These are phyloP conservation scores for Chymomyza amoena DNA, from an alignment of 2,888 invertebrate genomes.

Conservation along the genomic window DNA sequence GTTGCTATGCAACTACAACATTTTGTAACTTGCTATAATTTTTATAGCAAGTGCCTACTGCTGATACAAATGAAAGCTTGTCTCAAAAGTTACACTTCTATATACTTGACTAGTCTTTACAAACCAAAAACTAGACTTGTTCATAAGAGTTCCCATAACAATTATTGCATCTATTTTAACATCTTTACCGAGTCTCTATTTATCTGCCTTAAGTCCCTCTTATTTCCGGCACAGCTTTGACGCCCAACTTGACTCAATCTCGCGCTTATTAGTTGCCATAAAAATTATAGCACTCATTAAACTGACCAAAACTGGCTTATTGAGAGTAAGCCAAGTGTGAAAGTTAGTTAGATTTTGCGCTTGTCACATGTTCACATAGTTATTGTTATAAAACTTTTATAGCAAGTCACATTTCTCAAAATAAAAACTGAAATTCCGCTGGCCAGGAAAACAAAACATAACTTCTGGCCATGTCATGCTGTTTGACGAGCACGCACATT, in stretches of 20 bases:
- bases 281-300: neutral
- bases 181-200: no score
- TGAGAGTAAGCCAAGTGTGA: neutral
- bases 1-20: neutral
- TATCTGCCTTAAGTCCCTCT: no score
- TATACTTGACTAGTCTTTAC: no score
- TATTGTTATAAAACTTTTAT: constrained; percentile 13
- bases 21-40: constrained; percentile 6
- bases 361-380: neutral
- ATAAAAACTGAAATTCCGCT: neutral
- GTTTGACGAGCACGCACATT: constrained; percentile 22
- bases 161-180: no score
- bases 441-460: constrained; percentile 5
- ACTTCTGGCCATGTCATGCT: constrained; percentile 13
- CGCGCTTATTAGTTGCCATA: no score
- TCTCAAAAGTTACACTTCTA: no score
- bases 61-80: neutral
- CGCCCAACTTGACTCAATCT: no score
- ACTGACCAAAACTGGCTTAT: neutral
- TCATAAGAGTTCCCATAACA: no score
- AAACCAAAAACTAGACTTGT: no score
- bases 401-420: constrained; percentile 11
- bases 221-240: no score
- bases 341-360: neutral
- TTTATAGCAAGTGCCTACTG: neutral